A percentile compares a stretch with the other conserved stretches of the same genome.
Conservation (phyloP, 2,888 invertebrate species). For the Ornithoptera priamus region DNA sequence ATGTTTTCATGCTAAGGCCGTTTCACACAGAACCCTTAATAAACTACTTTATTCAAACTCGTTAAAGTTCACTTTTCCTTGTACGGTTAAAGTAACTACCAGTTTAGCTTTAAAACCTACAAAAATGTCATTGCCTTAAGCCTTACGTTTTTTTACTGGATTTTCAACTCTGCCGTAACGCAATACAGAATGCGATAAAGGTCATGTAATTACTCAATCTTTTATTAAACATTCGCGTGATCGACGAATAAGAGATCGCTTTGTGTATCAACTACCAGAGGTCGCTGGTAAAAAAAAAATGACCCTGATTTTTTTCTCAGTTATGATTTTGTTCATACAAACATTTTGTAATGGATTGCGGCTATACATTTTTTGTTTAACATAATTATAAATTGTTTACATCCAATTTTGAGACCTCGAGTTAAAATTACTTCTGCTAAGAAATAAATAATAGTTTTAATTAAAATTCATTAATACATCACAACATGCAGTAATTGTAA, state of each 20-base stretch:
- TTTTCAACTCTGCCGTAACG: slow-evolving; percentile 23
- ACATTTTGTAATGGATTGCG: slow-evolving; percentile 24
- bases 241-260: slow-evolving; percentile 25
- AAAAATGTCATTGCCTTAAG: slow-evolving; percentile 29
- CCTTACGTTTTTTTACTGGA: slow-evolving; percentile 6
- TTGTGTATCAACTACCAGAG: slow-evolving; percentile 26
- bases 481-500: not conserved
- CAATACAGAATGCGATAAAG: slow-evolving; percentile 2
- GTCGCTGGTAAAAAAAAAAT: slow-evolving; percentile 25
- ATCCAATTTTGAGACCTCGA: not conserved
- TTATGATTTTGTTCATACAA: slow-evolving; percentile 28
- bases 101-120: slow-evolving; percentile 26
- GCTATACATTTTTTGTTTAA: slow-evolving; percentile 25
- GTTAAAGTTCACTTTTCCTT: slow-evolving; percentile 11
- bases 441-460: not conserved
- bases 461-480: not conserved
- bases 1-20: slow-evolving; percentile 24
- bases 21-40: not conserved
- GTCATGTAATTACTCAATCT: slow-evolving; percentile 20
- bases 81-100: not conserved
- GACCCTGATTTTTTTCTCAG: slow-evolving; percentile 27
- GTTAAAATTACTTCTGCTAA: slow-evolving; percentile 1
- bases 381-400: slow-evolving; percentile 10
- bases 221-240: slow-evolving; percentile 29
- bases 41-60: not conserved